Conservation (phyloP, 2,797 vertebrate species). For the Cirrhinus mrigala region DNA sequence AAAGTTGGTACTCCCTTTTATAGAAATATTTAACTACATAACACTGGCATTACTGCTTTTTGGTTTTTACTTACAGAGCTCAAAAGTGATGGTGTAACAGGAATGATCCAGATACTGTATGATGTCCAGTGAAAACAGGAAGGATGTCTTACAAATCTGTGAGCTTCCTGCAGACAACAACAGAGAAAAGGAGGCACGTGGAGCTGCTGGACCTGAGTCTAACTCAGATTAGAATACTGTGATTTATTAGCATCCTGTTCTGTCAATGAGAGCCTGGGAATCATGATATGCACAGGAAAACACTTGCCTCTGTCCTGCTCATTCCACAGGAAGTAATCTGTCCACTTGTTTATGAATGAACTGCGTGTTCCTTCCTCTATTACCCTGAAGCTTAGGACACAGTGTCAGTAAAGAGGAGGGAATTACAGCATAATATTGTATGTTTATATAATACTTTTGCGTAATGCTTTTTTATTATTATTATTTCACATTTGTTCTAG, state of each 20-base stretch:
- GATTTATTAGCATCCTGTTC: conserved; percentile 30
- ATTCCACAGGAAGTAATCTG: conserved; percentile 60
- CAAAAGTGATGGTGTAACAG: not conserved
- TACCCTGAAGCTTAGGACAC: conserved; percentile 29
- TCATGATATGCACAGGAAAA: not conserved
- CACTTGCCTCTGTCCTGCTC: conserved; percentile 32
- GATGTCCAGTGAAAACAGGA: conserved; percentile 81
- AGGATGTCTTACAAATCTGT: conserved; percentile 83
- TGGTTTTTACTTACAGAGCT: not conserved
- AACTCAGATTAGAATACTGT: conserved; percentile 70
- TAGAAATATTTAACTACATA: not conserved
- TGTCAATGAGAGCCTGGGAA: conserved; percentile 34
- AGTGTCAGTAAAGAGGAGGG: conserved; percentile 10
- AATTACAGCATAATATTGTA: conserved; percentile 41
- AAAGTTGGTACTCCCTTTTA: not conserved
- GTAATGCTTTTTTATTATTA: not conserved
- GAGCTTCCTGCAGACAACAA: conserved; percentile 82
- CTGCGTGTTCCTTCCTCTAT: conserved; percentile 55
- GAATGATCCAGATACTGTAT: conserved; percentile 48
- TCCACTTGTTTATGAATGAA: conserved; percentile 53
- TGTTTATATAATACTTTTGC: not conserved
- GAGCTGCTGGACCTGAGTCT: conserved; percentile 49
- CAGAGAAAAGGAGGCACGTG: not conserved
- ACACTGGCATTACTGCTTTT: not conserved
- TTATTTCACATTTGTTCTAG: not conserved